Evolutionary conservation across 2,113 vertebrate genomes (phyloP).

Genomic region (Heterotis niloticus): DNA sequence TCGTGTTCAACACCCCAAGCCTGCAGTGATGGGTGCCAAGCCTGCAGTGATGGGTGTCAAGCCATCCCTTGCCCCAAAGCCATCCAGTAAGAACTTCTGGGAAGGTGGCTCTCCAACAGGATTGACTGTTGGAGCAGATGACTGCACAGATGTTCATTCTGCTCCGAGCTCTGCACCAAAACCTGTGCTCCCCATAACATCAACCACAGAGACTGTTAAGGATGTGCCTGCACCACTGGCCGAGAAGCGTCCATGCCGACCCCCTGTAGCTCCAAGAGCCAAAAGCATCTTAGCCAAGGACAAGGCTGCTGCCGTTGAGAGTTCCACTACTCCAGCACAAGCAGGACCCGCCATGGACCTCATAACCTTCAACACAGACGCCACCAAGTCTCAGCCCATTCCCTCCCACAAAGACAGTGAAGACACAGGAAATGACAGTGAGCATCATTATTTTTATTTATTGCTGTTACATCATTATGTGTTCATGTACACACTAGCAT

Average conservation of each 20-base stretch:
- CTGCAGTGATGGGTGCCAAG: conserved; percentile 36
- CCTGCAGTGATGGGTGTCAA: conserved; percentile 42
- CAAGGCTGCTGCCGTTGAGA: conserved; percentile 40
- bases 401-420: background rate
- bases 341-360: conserved; percentile 33
- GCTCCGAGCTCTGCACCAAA: conserved; percentile 66
- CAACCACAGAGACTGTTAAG: conserved; percentile 21
- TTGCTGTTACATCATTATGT: conserved; percentile 29
- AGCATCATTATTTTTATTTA: background rate
- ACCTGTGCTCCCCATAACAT: conserved; percentile 65
- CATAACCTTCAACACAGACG: background rate
- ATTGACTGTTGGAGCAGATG: conserved; percentile 45
- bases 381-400: background rate
- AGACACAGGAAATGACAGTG: background rate
- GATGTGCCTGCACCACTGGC: background rate
- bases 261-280: conserved; percentile 59
- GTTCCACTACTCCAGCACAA: conserved; percentile 38
- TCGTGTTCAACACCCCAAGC: conserved; percentile 60
- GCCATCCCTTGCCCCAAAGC: conserved; percentile 67
- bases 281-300: conserved; percentile 48
- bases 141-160: background rate
- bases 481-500: conserved; percentile 27
- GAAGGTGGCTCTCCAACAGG: conserved; percentile 58
- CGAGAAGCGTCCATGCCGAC: conserved; percentile 51
- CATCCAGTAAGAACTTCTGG: conserved; percentile 56